These are phyloP conservation scores for Heliconius ethilla DNA, from an alignment of 2,888 invertebrate genomes.

Conservation along the genomic window DNA sequence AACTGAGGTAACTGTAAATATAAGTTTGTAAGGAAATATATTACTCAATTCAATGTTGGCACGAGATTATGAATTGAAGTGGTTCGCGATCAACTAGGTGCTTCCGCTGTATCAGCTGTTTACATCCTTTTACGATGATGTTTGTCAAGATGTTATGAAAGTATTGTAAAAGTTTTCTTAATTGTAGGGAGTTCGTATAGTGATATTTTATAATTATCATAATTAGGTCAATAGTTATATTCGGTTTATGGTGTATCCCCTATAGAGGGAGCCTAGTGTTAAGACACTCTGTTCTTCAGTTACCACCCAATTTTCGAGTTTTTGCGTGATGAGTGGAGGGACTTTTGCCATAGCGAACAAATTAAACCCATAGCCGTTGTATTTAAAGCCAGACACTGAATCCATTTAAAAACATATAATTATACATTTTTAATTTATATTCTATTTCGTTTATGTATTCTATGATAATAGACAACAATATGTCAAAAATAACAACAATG, in stretches of 20 bases:
- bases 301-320: background rate
- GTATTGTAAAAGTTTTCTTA: background rate
- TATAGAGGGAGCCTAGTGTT: background rate
- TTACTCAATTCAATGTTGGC: constrained; percentile 79
- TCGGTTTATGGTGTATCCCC: too few relatives aligned
- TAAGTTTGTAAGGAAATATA: constrained; percentile 69
- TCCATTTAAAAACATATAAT: background rate
- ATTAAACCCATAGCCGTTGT: background rate
- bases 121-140: constrained; percentile 41
- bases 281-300: background rate
- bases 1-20: constrained; percentile 31
- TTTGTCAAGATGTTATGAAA: constrained; percentile 26
- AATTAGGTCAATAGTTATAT: too few relatives aligned
- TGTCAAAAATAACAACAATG: constrained; percentile 26
- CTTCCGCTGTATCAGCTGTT: constrained; percentile 77
- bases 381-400: background rate
- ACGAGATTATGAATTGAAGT: constrained; percentile 79
- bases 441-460: background rate
- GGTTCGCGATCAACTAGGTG: constrained; percentile 79
- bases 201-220: too few relatives aligned
- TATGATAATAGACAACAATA: background rate
- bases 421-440: background rate
- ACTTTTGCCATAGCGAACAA: too few relatives aligned
- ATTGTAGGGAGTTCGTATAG: too few relatives aligned
- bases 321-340: too few relatives aligned